These are phyloP conservation scores for Hoplostethus atlanticus DNA, from an alignment of 2,797 vertebrate genomes.

Conservation along the genomic window DNA sequence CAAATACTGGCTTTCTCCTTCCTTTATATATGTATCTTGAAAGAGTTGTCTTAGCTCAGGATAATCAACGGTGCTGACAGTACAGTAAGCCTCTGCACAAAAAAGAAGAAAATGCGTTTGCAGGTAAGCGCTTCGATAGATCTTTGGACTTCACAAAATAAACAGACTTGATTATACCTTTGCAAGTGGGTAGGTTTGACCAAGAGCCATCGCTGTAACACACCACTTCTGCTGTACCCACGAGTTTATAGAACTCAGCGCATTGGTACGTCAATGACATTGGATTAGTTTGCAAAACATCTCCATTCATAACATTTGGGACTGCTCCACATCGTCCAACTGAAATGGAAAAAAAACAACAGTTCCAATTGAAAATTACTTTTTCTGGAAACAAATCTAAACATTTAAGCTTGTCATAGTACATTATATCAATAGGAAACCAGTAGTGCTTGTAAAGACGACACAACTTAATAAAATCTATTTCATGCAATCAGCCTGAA, in stretches of 20 bases:
- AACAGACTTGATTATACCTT: constrained; percentile 25
- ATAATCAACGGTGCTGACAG: neutral
- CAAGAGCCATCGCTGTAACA: constrained; percentile 34
- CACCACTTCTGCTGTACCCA: neutral
- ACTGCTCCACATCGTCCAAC: rapidly evolving
- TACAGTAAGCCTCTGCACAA: neutral
- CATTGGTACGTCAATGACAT: constrained; percentile 34
- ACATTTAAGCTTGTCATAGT: too few species aligned
- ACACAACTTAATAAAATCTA: too few species aligned
- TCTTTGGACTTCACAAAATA: neutral
- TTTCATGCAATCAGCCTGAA: too few species aligned
- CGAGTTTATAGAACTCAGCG: rapidly evolving
- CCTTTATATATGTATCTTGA: neutral
- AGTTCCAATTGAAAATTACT: too few species aligned
- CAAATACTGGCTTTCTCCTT: neutral
- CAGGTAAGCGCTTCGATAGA: neutral
- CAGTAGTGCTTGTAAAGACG: too few species aligned
- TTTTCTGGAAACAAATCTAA: too few species aligned
- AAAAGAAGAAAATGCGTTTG: neutral
- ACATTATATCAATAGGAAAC: too few species aligned
- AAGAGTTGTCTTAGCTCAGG: neutral
- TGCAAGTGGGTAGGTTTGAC: constrained; percentile 30
- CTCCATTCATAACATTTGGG: neutral
- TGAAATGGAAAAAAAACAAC: neutral
- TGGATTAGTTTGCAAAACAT: rapidly evolving